phyloP scores from a whole-genome alignment of 2,888 invertebrate genomes.

The Artemia sp. region DNA sequence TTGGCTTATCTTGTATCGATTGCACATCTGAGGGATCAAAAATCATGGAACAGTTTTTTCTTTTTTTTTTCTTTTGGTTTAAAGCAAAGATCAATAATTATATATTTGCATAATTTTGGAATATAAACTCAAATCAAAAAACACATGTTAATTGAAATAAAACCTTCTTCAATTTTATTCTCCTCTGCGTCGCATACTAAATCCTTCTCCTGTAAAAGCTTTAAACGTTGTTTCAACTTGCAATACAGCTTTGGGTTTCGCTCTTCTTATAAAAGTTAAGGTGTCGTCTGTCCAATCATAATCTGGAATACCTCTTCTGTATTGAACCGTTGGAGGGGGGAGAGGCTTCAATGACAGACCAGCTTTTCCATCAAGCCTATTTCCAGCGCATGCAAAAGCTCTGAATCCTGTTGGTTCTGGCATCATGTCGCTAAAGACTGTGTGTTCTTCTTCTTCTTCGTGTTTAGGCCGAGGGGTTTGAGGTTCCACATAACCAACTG shows the following conservation, averaged over 20 bases:
- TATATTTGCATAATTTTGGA: too few relatives aligned
- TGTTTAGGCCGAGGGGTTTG: slow-evolving; percentile 36
- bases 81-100: too few relatives aligned
- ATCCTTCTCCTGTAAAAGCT: too few relatives aligned
- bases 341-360: slow-evolving; percentile 22
- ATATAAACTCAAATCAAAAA: too few relatives aligned
- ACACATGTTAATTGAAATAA: too few relatives aligned
- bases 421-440: slow-evolving; percentile 49
- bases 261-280: slow-evolving; percentile 54
- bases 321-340: slow-evolving; percentile 31
- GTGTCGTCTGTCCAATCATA: slow-evolving; percentile 73
- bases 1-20: too few relatives aligned
- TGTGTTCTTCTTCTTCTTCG: slow-evolving; percentile 40
- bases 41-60: too few relatives aligned
- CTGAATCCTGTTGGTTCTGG: slow-evolving; percentile 50
- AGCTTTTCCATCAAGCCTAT: slow-evolving; percentile 57
- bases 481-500: slow-evolving; percentile 87
- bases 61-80: too few relatives aligned
- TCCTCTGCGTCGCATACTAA: too few relatives aligned
- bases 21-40: too few relatives aligned
- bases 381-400: slow-evolving; percentile 56
- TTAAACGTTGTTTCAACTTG: not conserved
- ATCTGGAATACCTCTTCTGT: slow-evolving; percentile 77
- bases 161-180: too few relatives aligned
- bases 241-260: slow-evolving; percentile 2